These are phyloP conservation scores for Ciona savignyi DNA, from an alignment of 23 tunicate genomes.

Conservation along the genomic window DNA sequence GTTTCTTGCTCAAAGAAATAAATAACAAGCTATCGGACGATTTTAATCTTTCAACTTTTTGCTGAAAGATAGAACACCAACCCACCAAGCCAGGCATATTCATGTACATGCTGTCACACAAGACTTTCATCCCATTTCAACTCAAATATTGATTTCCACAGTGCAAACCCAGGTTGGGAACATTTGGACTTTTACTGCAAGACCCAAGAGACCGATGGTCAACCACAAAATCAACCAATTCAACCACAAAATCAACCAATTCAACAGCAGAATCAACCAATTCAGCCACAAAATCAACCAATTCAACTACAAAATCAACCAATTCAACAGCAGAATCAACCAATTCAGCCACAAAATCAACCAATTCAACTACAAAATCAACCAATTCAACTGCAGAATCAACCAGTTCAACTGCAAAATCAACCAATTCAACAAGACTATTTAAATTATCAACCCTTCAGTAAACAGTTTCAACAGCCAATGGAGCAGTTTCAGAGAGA, in stretches of 20 bases:
- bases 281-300: neutral
- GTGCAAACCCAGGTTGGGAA: conserved; percentile 18
- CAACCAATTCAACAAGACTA: neutral
- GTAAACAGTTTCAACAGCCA: neutral
- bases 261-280: neutral
- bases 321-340: neutral
- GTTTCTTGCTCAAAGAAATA: too few species aligned
- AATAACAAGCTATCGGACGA: too few species aligned
- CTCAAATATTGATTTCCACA: too few species aligned
- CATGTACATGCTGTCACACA: too few species aligned
- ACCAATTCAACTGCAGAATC: neutral
- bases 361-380: neutral
- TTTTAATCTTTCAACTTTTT: too few species aligned
- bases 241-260: neutral
- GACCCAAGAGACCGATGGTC: conserved; percentile 9
- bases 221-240: neutral
- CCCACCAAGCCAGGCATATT: too few species aligned
- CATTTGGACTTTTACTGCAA: conserved; percentile 40
- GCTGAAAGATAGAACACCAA: too few species aligned
- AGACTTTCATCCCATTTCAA: too few species aligned
- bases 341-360: neutral
- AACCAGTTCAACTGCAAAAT: neutral
- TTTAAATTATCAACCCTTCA: too few species aligned
- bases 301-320: neutral
- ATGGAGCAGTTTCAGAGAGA: neutral